Base-by-base conservation (phyloP, 2,113 vertebrate species). In the Petrocephalus zakoni region DNA sequence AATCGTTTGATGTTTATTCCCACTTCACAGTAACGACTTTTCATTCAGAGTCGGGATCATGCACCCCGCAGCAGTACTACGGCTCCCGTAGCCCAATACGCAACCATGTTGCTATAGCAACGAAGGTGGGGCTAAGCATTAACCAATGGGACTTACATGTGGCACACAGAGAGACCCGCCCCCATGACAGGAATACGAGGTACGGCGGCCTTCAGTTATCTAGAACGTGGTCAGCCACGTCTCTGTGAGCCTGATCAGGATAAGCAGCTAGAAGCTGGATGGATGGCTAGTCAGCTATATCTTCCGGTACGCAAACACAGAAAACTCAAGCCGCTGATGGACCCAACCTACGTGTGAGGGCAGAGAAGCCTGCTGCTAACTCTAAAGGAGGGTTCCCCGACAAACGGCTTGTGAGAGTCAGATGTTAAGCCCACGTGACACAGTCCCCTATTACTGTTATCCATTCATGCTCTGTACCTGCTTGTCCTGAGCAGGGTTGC, bases 1-100 rank as follows among this genome's bases (percentile, higher is more conserved):
- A 75, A 49, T 53, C 2, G 78, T 53, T 58, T 15, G 51, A 46
- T 85, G 88, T 34, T 82, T 85, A 88, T 84, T 88, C 78, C n/a
- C 25, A 9, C 42, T 25, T 13, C 34, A 42, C 25, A 42, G 34
- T 42, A 78, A 78, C 34, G 72, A 78, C 72, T 78, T 29, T 19
- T 42, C 72, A 78, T 42, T 78, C 72, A 78, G 72, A 75, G 68
- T 37, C 5, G 5, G 34, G 29, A 75, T 37, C 34, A 75, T 37
- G 34, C 15, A 17, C 68, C 68, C 34, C 29, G 11, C 49, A 19
- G 56, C 25, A 61, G 55, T 55, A 42, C 72, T 17, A 42, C 34
- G 4, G 72, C 68, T 64, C 53, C 55, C 4, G 21, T 37, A 34
- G 61, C 64, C 87, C 61, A 78, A 88, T 88, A 78, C 25, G 29